Conservation (phyloP, 2,888 invertebrate genomes). For the Ethmia dodecea region DNA sequence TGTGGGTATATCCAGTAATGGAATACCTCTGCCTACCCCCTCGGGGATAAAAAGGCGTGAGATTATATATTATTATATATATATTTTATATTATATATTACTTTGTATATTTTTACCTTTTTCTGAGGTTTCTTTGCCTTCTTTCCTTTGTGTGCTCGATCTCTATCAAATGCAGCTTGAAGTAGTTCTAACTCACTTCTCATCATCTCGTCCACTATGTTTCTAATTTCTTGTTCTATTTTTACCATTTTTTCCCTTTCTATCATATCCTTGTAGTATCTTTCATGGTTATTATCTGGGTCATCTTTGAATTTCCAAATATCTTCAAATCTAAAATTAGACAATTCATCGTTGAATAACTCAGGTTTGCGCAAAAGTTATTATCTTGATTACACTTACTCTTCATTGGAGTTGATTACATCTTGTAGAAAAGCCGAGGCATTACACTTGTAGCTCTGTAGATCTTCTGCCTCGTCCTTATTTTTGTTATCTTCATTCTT, state of each 20-base stretch:
- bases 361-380: not conserved
- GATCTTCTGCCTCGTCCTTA: constrained; percentile 81
- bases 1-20: too few relatives aligned
- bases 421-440: constrained; percentile 85
- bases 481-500: constrained; percentile 65
- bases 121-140: constrained; percentile 87
- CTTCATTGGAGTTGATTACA: constrained; percentile 83
- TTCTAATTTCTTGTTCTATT: constrained; percentile 89
- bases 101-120: constrained; percentile 65
- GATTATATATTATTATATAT: too few relatives aligned
- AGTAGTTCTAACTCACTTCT: constrained; percentile 82
- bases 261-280: constrained; percentile 89
- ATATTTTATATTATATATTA: too few relatives aligned
- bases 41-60: too few relatives aligned
- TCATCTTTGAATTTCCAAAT: constrained; percentile 92
- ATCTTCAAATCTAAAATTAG: constrained; percentile 82
- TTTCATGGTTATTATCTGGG: constrained; percentile 83
- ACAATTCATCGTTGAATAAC: too few relatives aligned
- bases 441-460: constrained; percentile 80
- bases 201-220: constrained; percentile 88
- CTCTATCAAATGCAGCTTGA: constrained; percentile 85
- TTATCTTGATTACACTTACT: constrained; percentile 64
- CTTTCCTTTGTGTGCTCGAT: constrained; percentile 84
- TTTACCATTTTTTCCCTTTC: constrained; percentile 88
- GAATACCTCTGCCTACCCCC: too few relatives aligned